A percentile compares a stretch with the other conserved stretches of the same genome.
Evolutionary conservation across 2,888 invertebrate species (phyloP).

Genomic region (Scotopteryx bipunctaria): DNA sequence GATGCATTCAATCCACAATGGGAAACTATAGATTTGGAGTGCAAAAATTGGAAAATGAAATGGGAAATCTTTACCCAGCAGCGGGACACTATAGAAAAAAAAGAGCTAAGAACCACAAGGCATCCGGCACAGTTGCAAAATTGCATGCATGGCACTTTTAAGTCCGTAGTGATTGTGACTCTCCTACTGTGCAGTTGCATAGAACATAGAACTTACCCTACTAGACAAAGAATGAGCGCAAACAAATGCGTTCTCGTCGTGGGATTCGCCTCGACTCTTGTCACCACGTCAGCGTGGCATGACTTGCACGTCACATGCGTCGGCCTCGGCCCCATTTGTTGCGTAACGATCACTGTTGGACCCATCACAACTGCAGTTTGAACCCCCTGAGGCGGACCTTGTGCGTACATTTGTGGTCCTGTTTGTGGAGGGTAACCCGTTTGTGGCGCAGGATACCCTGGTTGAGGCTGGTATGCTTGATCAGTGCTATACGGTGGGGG

Average conservation of each 20-base stretch:
- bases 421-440: no score
- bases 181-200: no score
- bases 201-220: constrained; percentile 64
- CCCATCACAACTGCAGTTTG: constrained; percentile 13
- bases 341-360: constrained; percentile 35
- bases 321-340: constrained; percentile 52
- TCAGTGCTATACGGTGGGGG: constrained; percentile 31
- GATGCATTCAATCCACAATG: no score
- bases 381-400: background rate
- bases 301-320: constrained; percentile 62
- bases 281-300: constrained; percentile 70
- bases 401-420: background rate
- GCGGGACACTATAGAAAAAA: no score
- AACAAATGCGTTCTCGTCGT: constrained; percentile 80
- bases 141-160: no score
- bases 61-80: no score
- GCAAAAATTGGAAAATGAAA: no score
- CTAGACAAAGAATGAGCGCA: constrained; percentile 75
- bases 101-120: no score
- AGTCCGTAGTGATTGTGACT: no score
- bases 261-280: constrained; percentile 64
- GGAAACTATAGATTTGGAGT: no score
- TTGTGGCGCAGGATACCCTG: constrained; percentile 17
- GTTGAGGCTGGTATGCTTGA: constrained; percentile 27
- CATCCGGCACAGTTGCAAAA: no score